Base-by-base conservation (phyloP, 2,797 vertebrate species). In the Danio aesculapii region DNA sequence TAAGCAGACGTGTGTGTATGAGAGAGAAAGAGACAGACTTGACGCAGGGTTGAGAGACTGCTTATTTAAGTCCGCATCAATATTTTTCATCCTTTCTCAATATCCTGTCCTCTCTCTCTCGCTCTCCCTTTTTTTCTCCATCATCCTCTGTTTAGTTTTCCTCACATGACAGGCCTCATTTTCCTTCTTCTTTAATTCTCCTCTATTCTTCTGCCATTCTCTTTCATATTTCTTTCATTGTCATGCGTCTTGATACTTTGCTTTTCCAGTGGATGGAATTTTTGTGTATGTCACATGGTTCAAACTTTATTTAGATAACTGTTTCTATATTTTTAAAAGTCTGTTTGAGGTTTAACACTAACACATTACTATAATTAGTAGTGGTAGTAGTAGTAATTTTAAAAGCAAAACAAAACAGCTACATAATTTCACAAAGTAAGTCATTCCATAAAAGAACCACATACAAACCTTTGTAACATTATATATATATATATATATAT, bases 1-100 rank as follows among this genome's bases (percentile, higher is more conserved):
- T 93, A 93, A 90, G 84, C 85, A 92, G 90, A 92, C 89, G 91
- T 89, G 91, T 83, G 30, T 30, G 30, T 30, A 30, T 30, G 30
- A 30, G 30, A 30, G 30, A 30, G 30, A 30, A 30, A 30, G 30
- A 30, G 30, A 30, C 1, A 30, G 63, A 50, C 44, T 50, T 43
- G 50, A 69, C 7, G 11, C 49, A 57, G 43, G 12, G 9, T 16
- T 8, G 19, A 21, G 47, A 67, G 55, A 63, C 39, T 72, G 59
- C 53, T 72, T 67, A 67, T 76, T 43, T 67, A 30, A 41, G 68
- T 76, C 52, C 57, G 43, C 44, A 61, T 74, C 53, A 64, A 77
- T 70, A 19, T 47, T 81, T 81, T 68, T 47, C 16, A 75, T 73
- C 44, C 21, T 70, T 64, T 46, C 41, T 81, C 43, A 41, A 72